phyloP scores from a whole-genome alignment of 2,888 invertebrate species.

The Pollenia amentaria region DNA sequence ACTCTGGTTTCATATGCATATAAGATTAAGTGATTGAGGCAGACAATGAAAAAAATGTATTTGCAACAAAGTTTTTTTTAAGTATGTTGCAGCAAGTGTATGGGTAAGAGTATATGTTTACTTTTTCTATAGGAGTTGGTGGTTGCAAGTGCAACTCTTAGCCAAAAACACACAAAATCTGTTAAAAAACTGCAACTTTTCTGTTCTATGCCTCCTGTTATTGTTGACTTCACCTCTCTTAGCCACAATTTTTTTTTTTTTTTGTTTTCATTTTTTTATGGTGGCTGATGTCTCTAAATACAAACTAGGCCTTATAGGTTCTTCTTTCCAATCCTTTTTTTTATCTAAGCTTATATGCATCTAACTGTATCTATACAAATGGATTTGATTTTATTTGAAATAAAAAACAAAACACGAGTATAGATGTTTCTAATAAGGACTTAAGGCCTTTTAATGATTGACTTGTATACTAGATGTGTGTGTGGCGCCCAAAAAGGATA shows the following conservation, averaged over 20 bases:
- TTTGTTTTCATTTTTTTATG: slow-evolving; percentile 20
- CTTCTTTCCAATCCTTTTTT: not conserved
- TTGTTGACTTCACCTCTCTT: slow-evolving; percentile 4
- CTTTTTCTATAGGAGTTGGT: not conserved
- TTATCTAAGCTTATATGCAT: not conserved
- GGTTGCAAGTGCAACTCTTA: slow-evolving; percentile 63
- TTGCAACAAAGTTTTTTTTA: slow-evolving; percentile 68
- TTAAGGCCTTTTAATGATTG: slow-evolving; percentile 73
- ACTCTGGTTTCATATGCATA: slow-evolving; percentile 49
- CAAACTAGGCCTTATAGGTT: slow-evolving; percentile 46
- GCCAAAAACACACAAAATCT: slow-evolving; percentile 46
- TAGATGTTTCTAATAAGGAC: slow-evolving; percentile 68
- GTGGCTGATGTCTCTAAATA: slow-evolving; percentile 48
- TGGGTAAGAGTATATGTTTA: too few species aligned
- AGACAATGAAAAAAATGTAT: slow-evolving; percentile 70
- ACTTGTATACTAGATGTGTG: slow-evolving; percentile 60
- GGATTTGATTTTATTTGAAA: slow-evolving; percentile 59
- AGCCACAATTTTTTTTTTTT: slow-evolving; percentile 44
- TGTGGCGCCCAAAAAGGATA: slow-evolving; percentile 4
- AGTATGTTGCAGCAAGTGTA: slow-evolving; percentile 47
- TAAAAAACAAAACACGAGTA: slow-evolving; percentile 16
- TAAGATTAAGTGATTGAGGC: slow-evolving; percentile 73
- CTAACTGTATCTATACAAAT: slow-evolving; percentile 40
- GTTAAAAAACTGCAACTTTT: slow-evolving; percentile 43
- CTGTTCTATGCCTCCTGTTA: not conserved